A percentile compares a stretch with the other conserved stretches of the same genome.
Conservation (phyloP, 2,888 invertebrate species). For the Meteorus cinctellus region DNA sequence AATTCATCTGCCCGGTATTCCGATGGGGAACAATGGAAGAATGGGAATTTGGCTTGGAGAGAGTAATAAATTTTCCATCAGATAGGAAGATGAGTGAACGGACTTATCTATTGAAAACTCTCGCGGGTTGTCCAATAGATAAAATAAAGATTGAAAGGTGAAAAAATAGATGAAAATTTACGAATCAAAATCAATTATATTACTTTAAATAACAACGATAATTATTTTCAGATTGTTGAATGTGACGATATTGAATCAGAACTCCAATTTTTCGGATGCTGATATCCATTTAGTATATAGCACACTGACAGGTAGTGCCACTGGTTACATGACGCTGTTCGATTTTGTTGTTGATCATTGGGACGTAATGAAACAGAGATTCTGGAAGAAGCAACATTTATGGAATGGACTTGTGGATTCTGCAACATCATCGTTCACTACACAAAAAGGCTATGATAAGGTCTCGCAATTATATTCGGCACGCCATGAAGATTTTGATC, state of each 20-base stretch:
- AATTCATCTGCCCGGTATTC: constrained; percentile 87
- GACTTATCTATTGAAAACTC: constrained; percentile 84
- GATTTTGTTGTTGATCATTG: constrained; percentile 83
- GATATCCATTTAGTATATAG: constrained; percentile 85
- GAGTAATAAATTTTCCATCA: constrained; percentile 83
- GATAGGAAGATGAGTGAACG: constrained; percentile 82
- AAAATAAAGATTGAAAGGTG: constrained; percentile 79
- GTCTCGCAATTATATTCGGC: constrained; percentile 80
- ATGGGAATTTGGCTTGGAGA: constrained; percentile 87
- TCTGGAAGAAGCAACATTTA: constrained; percentile 80
- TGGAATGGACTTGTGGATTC: constrained; percentile 86
- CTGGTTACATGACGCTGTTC: constrained; percentile 83
- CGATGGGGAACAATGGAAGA: constrained; percentile 87
- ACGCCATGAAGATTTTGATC: constrained; percentile 81
- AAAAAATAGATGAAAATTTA: constrained; percentile 13
- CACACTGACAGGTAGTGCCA: constrained; percentile 82
- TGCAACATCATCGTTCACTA: constrained; percentile 85
- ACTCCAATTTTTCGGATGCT: constrained; percentile 84
- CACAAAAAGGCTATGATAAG: constrained; percentile 82
- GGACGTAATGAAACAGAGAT: constrained; percentile 80
- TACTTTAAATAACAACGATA: constrained; percentile 9
- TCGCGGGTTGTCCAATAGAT: constrained; percentile 87
- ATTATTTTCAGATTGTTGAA: constrained; percentile 75
- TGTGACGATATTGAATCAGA: constrained; percentile 81
- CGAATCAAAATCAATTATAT: constrained; percentile 28